These are phyloP conservation scores for Caenorhabditis sulstoni DNA, from an alignment of 2,888 invertebrate species.

Conservation along the genomic window DNA sequence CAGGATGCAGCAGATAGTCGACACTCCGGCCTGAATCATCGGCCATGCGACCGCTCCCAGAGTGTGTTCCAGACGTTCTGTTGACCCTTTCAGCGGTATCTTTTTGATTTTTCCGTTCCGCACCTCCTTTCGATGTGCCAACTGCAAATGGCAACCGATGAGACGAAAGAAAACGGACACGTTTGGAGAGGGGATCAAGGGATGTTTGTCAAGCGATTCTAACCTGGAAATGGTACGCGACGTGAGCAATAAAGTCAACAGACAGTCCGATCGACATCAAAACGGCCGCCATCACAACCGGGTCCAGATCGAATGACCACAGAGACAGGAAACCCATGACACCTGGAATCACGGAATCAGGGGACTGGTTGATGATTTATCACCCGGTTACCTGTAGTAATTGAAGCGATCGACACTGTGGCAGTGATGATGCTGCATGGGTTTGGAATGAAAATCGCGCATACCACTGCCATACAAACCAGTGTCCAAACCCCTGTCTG, in stretches of 20 bases:
- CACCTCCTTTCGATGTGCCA: slow-evolving; percentile 73
- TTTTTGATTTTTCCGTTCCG: slow-evolving; percentile 71
- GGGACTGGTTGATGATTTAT: too few relatives aligned
- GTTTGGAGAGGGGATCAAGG: slow-evolving; percentile 29
- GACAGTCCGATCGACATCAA: slow-evolving; percentile 80
- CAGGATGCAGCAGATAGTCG: slow-evolving; percentile 77
- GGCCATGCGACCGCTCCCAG: slow-evolving; percentile 78
- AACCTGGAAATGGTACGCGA: slow-evolving; percentile 79
- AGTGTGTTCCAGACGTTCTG: slow-evolving; percentile 74
- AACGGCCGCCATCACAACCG: slow-evolving; percentile 79
- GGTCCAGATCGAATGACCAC: slow-evolving; percentile 79
- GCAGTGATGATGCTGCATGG: slow-evolving; percentile 76
- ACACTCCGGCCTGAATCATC: slow-evolving; percentile 79
- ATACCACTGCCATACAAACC: slow-evolving; percentile 79
- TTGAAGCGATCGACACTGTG: slow-evolving; percentile 76
- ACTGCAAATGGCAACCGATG: slow-evolving; percentile 44
- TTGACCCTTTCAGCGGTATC: slow-evolving; percentile 70
- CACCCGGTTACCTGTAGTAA: slow-evolving; percentile 75
- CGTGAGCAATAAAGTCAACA: slow-evolving; percentile 80
- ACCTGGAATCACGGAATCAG: slow-evolving; percentile 55
- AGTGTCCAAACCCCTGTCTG: slow-evolving; percentile 75
- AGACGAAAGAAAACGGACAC: slow-evolving; percentile 19
- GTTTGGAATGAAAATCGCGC: slow-evolving; percentile 79
- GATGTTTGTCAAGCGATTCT: slow-evolving; percentile 37
- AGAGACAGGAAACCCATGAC: slow-evolving; percentile 79